Evolutionary conservation across 2,888 invertebrate species (phyloP).

Genomic region (Melitaea athalia): DNA sequence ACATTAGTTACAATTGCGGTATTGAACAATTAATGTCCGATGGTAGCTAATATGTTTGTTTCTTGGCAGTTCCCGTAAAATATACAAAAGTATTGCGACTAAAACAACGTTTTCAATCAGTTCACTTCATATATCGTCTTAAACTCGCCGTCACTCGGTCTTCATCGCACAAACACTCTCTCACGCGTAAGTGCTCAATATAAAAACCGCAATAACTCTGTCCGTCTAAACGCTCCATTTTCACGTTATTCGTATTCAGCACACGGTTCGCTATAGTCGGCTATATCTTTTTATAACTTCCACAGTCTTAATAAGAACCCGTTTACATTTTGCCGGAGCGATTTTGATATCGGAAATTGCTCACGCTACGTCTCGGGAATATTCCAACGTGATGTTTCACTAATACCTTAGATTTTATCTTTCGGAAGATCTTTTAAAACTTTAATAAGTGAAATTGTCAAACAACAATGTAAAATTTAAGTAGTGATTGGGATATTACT

Average conservation of each 20-base stretch:
- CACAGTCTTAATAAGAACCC: slow-evolving; percentile 68
- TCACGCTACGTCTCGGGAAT: slow-evolving; percentile 11
- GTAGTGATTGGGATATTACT: not conserved
- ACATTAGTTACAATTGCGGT: too few species aligned
- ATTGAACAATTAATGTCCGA: too few species aligned
- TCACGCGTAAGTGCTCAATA: slow-evolving; percentile 65
- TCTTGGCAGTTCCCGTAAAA: too few species aligned
- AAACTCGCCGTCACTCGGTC: slow-evolving; percentile 14
- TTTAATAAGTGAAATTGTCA: not conserved
- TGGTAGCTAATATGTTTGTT: too few species aligned
- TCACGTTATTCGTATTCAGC: slow-evolving; percentile 71
- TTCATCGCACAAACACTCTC: slow-evolving; percentile 28
- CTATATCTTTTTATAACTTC: slow-evolving; percentile 66
- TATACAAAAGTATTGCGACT: not conserved
- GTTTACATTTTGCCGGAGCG: slow-evolving; percentile 35
- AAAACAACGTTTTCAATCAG: not conserved
- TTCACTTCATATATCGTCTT: slow-evolving; percentile 3
- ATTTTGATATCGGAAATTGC: slow-evolving; percentile 28
- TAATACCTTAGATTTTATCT: slow-evolving; percentile 12
- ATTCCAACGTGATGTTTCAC: slow-evolving; percentile 10
- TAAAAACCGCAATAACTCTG: slow-evolving; percentile 67
- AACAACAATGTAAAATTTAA: not conserved
- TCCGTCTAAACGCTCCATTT: slow-evolving; percentile 59
- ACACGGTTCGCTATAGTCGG: slow-evolving; percentile 48
- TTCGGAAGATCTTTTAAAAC: slow-evolving; percentile 1